Conservation (phyloP, 2,888 invertebrate species). For the Drosophila helvetica region DNA sequence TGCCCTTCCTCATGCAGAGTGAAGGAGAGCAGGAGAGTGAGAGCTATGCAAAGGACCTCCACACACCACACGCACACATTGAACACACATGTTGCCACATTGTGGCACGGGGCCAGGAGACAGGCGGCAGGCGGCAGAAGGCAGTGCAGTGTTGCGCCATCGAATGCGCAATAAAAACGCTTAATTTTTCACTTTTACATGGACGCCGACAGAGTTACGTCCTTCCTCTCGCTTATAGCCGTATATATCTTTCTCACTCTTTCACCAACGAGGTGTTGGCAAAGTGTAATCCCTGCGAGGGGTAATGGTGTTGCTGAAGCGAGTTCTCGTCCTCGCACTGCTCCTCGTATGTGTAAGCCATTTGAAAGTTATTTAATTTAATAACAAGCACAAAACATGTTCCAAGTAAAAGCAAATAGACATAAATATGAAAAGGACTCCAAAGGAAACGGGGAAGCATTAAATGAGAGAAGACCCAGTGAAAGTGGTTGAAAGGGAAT, state of each 20-base stretch:
- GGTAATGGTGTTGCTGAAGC: neutral
- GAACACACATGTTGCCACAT: conserved; percentile 72
- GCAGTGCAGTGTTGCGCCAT: conserved; percentile 52
- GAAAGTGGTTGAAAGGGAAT: neutral
- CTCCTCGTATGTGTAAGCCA: conserved; percentile 60
- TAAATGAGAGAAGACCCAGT: conserved; percentile 15
- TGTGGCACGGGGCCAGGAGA: conserved; percentile 12
- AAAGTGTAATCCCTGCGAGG: conserved; percentile 16
- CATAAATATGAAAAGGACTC: conserved; percentile 43
- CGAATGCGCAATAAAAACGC: conserved; percentile 79
- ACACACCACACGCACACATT: conserved; percentile 49
- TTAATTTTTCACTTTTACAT: conserved; percentile 77
- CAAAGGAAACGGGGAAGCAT: neutral
- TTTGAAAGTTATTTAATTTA: conserved; percentile 80
- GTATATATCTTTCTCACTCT: neutral
- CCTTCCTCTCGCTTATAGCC: conserved; percentile 7
- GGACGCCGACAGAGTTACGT: conserved; percentile 55
- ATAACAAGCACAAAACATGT: conserved; percentile 72
- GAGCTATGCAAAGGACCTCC: conserved; percentile 61
- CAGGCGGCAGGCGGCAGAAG: conserved; percentile 8
- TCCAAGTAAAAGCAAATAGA: conserved; percentile 64
- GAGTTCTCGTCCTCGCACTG: neutral
- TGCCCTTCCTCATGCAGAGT: conserved; percentile 26
- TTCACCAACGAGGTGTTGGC: conserved; percentile 14
- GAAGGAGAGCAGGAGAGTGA: neutral